Base-by-base conservation (phyloP, 2,113 vertebrate species). In the Megaceryle torquata region DNA sequence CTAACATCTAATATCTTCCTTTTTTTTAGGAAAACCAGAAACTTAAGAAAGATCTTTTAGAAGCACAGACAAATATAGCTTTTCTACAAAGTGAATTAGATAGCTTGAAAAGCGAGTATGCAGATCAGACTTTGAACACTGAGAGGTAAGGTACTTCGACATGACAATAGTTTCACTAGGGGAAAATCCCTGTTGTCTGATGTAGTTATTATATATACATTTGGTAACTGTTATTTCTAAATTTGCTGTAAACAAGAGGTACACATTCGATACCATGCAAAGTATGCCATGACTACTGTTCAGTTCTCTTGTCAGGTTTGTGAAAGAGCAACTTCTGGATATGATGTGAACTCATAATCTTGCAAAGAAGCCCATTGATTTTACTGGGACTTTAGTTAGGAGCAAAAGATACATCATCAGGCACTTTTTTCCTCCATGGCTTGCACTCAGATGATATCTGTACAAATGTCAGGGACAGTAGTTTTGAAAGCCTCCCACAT, bases 1-100 rank as follows among this genome's bases (percentile, higher is more conserved):
- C 21, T 90, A 82, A 79, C 18, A 17, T 92, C 28, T 74, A 25
- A 35, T 71, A 43, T 68, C 16, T 77, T 68, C 17, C 3, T 60
- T 61, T 93, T 82, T 51, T 96, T 50, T 91, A 99, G 99, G 99
- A 99, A 95, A 99, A 99, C 96, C 99, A 99, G 97, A 98, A 97
- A 97, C 97, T 99, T 82, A 99, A 98, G 93, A 99, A 99, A 97
- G 99, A 99, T 43, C 98, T 99, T 92, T 84, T 99, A 97, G 99
- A 98, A 97, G 99, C 99, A 28, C 99, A 99, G 88, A 99, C 99
- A 85, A 99, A 97, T 94, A 98, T 99, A 57, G 98, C 99, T 39
- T 99, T 99, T 94, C 97, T 99, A 59, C 99, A 98, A 94, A 99
- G 99, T 92, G 99, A 99, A 91, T 97, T 99, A 95, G 99, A 99